Evolutionary conservation across 64 coral and sea anemone genomes (phyloP).

Genomic region (Pachyseris speciosa): DNA sequence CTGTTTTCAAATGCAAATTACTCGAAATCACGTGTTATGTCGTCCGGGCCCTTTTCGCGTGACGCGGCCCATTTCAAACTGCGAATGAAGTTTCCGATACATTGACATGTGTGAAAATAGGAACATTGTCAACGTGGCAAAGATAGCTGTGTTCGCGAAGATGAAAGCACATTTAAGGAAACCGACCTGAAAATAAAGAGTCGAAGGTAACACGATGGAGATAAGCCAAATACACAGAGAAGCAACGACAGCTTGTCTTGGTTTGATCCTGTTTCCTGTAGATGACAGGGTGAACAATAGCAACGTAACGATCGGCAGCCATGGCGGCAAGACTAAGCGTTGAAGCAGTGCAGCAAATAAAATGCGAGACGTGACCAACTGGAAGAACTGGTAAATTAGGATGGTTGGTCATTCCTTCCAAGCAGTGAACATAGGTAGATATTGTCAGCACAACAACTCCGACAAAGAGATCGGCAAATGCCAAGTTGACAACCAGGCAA

Average conservation of each 20-base stretch:
- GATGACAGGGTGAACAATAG: slow-evolving; percentile 61
- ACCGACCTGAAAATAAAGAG: slow-evolving; percentile 78
- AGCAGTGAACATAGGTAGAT: slow-evolving; percentile 43
- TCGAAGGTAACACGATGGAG: slow-evolving; percentile 36
- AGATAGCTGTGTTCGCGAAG: slow-evolving; percentile 81
- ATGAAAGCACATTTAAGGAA: slow-evolving; percentile 86
- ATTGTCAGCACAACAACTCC: slow-evolving; percentile 68
- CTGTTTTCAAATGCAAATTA: too few species aligned
- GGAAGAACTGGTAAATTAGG: background rate
- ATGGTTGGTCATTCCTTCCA: slow-evolving; percentile 37
- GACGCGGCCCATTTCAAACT: too few species aligned
- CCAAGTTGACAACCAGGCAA: slow-evolving; percentile 73
- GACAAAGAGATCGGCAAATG: slow-evolving; percentile 69
- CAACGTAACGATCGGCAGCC: slow-evolving; percentile 83
- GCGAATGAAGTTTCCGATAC: slow-evolving; percentile 46
- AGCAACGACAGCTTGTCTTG: slow-evolving; percentile 1
- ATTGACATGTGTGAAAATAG: slow-evolving; percentile 75
- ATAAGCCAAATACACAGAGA: slow-evolving; percentile 68
- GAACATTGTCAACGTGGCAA: slow-evolving; percentile 45
- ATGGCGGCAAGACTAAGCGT: slow-evolving; percentile 67
- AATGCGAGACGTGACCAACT: slow-evolving; percentile 57
- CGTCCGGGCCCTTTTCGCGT: too few species aligned
- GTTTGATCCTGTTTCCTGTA: slow-evolving; percentile 43
- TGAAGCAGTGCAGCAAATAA: slow-evolving; percentile 85
- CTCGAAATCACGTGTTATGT: too few species aligned